These are phyloP conservation scores for Pygoscelis antarcticus DNA, from an alignment of 2,113 vertebrate genomes.

Conservation along the genomic window DNA sequence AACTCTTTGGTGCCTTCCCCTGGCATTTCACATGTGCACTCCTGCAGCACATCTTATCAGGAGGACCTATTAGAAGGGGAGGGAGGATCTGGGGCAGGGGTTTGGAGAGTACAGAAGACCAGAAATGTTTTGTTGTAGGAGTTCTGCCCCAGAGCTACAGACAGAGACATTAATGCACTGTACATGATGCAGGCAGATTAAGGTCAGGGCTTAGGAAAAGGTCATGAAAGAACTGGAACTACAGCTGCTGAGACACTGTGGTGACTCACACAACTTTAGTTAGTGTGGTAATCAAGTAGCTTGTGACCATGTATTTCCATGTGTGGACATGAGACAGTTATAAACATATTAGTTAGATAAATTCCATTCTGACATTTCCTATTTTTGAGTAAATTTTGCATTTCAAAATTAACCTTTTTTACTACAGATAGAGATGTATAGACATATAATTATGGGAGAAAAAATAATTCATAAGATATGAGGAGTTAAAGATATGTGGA, in stretches of 20 bases:
- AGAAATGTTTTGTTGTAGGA: not conserved
- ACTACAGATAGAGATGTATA: not conserved
- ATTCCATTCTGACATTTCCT: fast-evolving
- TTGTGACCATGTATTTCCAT: fast-evolving
- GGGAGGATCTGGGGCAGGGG: not conserved
- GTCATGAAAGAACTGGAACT: not conserved
- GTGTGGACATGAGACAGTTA: not conserved
- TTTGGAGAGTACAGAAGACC: not conserved
- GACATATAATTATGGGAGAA: not conserved
- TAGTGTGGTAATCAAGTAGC: not conserved
- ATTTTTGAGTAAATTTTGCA: not conserved
- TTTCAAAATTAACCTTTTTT: not conserved
- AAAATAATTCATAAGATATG: not conserved
- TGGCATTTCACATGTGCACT: fast-evolving
- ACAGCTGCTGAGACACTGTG: not conserved
- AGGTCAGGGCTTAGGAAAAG: not conserved
- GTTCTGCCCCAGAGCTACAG: not conserved
- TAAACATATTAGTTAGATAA: fast-evolving
- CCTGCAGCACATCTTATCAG: not conserved
- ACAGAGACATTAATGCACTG: fast-evolving
- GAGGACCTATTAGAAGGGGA: fast-evolving
- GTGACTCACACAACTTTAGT: not conserved
- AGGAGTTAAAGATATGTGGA: not conserved
- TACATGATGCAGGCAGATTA: not conserved
- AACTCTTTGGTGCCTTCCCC: not conserved